Percentiles rank a stretch among this genome's conserved stretches.
Conservation (phyloP, 2,888 invertebrate species). For the Eristalis pertinax region DNA sequence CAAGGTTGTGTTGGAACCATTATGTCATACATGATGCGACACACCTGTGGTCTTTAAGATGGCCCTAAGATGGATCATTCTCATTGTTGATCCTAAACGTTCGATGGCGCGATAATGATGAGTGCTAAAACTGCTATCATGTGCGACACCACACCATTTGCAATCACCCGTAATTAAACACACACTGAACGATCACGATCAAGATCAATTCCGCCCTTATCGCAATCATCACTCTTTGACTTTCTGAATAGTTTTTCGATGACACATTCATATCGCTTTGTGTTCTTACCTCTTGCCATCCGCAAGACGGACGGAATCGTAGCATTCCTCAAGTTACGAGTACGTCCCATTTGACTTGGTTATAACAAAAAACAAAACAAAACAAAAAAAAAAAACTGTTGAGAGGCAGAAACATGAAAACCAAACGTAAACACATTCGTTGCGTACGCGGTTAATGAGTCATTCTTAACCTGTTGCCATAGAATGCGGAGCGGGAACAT, state of each 20-base stretch:
- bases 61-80: too few species aligned
- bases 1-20: too few species aligned
- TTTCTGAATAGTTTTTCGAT: background rate
- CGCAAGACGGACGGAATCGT: background rate
- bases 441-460: constrained; percentile 55
- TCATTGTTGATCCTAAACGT: too few species aligned
- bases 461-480: constrained; percentile 43
- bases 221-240: background rate
- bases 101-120: too few species aligned
- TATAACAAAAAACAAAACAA: background rate
- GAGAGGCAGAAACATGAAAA: background rate
- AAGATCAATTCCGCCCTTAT: background rate
- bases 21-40: too few species aligned
- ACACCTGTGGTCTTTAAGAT: too few species aligned
- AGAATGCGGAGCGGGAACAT: constrained; percentile 10
- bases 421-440: constrained; percentile 65
- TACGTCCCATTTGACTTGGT: background rate
- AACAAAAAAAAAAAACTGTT: background rate
- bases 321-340: background rate
- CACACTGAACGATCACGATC: background rate
- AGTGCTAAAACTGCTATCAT: too few species aligned
- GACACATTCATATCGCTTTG: background rate
- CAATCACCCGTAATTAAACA: background rate
- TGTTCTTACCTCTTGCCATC: background rate
- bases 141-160: background rate